A percentile compares a stretch with the other conserved stretches of the same genome.
phyloP scores from a whole-genome alignment of 2,888 invertebrate species.

The Phragmatobia fuliginosa region DNA sequence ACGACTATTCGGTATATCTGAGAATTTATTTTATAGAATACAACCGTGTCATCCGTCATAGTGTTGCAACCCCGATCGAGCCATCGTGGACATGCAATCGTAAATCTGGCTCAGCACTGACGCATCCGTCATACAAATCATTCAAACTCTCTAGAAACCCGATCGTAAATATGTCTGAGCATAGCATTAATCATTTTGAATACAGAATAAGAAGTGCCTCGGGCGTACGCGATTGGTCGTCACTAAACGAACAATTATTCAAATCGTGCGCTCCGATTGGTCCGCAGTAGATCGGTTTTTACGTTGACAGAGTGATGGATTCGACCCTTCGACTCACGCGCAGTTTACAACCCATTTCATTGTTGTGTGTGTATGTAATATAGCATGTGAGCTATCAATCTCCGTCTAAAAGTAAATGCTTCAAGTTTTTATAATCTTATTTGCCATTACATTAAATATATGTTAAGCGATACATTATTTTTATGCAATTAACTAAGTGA shows the following conservation, averaged over 20 bases:
- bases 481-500: constrained; percentile 52
- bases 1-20: constrained; percentile 63
- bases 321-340: constrained; percentile 84
- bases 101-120: constrained; percentile 76
- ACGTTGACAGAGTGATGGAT: constrained; percentile 82
- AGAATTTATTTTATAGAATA: constrained; percentile 69
- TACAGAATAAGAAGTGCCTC: constrained; percentile 75
- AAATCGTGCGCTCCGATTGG: constrained; percentile 79
- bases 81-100: constrained; percentile 72
- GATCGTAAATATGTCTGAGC: constrained; percentile 78
- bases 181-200: constrained; percentile 80
- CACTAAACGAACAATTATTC: constrained; percentile 83
- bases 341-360: constrained; percentile 63
- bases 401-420: constrained; percentile 63
- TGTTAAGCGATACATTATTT: constrained; percentile 25
- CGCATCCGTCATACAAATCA: constrained; percentile 80
- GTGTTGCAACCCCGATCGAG: constrained; percentile 60
- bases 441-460: constrained; percentile 47
- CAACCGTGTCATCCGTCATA: constrained; percentile 69
- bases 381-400: constrained; percentile 57
- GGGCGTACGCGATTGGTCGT: constrained; percentile 78
- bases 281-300: constrained; percentile 71
- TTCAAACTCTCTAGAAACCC: constrained; percentile 74
- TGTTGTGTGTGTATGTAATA: constrained; percentile 67
- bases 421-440: constrained; percentile 53